These are phyloP conservation scores for Tholera decimalis DNA, from an alignment of 2,888 invertebrate genomes.

Conservation along the genomic window DNA sequence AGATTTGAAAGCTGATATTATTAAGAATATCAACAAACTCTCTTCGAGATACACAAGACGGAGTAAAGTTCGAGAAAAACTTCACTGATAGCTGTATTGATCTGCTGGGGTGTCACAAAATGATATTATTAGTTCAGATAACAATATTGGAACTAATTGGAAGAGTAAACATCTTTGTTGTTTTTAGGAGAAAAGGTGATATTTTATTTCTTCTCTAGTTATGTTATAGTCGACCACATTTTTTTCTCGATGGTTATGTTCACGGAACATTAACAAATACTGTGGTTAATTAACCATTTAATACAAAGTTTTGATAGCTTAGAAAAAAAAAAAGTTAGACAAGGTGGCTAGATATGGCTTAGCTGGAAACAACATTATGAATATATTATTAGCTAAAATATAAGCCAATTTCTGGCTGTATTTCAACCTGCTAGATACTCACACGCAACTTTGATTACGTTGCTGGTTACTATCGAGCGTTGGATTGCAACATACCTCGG, in stretches of 20 bases:
- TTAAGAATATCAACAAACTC: slow-evolving; percentile 39
- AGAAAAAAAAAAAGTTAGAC: not conserved
- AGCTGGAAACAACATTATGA: not conserved
- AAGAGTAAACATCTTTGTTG: slow-evolving; percentile 22
- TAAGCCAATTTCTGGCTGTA: too few relatives aligned
- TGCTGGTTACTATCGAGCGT: too few relatives aligned
- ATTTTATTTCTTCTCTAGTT: slow-evolving; percentile 10
- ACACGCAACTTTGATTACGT: too few relatives aligned
- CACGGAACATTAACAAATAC: not conserved
- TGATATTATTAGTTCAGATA: slow-evolving; percentile 34
- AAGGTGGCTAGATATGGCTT: not conserved
- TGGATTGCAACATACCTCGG: too few relatives aligned
- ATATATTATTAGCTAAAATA: too few relatives aligned
- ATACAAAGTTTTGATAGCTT: not conserved
- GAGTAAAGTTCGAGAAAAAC: slow-evolving; percentile 29
- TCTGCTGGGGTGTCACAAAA: slow-evolving; percentile 10
- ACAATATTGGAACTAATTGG: slow-evolving; percentile 18
- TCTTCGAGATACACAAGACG: slow-evolving; percentile 19
- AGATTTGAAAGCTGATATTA: slow-evolving; percentile 38
- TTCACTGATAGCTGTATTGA: slow-evolving; percentile 37
- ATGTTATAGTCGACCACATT: not conserved
- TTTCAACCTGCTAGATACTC: too few relatives aligned
- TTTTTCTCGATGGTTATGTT: too few relatives aligned
- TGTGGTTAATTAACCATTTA: not conserved
- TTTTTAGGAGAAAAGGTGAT: not conserved